Base-by-base conservation (phyloP, 2,888 invertebrate genomes). In the Orthosia gothica region DNA sequence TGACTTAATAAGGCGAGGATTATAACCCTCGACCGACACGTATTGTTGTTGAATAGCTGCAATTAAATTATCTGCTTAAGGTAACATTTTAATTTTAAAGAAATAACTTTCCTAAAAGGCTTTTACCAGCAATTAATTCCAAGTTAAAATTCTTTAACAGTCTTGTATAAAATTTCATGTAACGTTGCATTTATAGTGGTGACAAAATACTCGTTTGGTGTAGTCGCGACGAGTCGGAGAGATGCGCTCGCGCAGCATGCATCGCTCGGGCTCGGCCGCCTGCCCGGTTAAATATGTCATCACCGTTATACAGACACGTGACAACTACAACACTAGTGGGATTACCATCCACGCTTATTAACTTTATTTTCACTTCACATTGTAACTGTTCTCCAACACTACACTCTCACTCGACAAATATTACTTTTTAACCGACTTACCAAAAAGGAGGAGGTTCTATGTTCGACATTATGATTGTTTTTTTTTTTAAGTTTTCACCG, bases 211-310 rank as follows among this genome's bases (percentile, higher is more conserved):
- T 78, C 75, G 87, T 87, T 87, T 84, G 81, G 85, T 79, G 79
- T 76, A 78, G 85, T 81, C 79, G 86, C 73, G 83, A 70, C 82
- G 69, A 70, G 67, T 79, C 61, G 62, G 69, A 76, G 81, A 85
- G 87, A 85, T 82, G 83, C 86, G 86, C 70, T 74, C 81, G 83
- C 86, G 86, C 70, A 80, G 76, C 83, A 65, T 86, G 86, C 86
- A 86, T 67, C 76, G 82, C 40, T 80, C 79, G 76, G 82, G 76
- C 79, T 71, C 82, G 75, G 74, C 77, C 82, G 69, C 13, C 84
- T 84, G 87, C 74, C 85, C 92, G 91, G 91, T 92, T 89, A 92
- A 91, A 93, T 93, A 93, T 93, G 92, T 93, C 93, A 91, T 90
- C 92, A 93, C 93, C 93, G 94, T 93, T 94, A 94, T 91, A 89